Percentiles rank a stretch among this genome's conserved stretches.
Conservation (phyloP, 2,797 vertebrate genomes). For the Rallus crepitans region DNA sequence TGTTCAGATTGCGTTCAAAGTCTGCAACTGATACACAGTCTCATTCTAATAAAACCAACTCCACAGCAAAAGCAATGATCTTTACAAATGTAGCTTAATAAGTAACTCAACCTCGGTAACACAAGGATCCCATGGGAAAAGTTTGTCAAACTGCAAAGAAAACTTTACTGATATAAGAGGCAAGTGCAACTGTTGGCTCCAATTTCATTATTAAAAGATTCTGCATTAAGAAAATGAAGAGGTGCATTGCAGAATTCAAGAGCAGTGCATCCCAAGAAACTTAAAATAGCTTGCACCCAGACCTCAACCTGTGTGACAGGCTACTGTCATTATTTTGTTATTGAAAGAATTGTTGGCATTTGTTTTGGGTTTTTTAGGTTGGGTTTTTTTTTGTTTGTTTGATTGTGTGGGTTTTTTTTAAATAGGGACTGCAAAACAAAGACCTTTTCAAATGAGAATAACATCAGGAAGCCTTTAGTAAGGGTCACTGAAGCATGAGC, state of each 20-base stretch:
- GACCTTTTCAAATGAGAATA: background rate
- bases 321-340: fast-evolving
- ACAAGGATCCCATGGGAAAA: background rate
- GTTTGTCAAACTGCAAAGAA: background rate
- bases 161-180: background rate
- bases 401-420: background rate
- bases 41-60: background rate
- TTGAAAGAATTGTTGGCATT: background rate
- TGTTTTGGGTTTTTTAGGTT: too few relatives aligned
- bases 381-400: too few relatives aligned
- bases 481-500: background rate
- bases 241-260: background rate
- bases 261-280: background rate
- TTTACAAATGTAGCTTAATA: background rate
- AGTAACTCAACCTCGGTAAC: background rate
- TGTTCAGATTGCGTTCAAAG: background rate
- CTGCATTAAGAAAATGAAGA: background rate
- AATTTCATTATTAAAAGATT: background rate
- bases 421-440: background rate
- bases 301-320: background rate
- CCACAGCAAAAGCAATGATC: background rate
- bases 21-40: background rate
- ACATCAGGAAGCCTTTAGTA: background rate
- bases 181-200: background rate
- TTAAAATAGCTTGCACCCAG: background rate